Evolutionary conservation across 1,140 invertebrate species (phyloP).

Genomic region (Eriocheir sinensis): DNA sequence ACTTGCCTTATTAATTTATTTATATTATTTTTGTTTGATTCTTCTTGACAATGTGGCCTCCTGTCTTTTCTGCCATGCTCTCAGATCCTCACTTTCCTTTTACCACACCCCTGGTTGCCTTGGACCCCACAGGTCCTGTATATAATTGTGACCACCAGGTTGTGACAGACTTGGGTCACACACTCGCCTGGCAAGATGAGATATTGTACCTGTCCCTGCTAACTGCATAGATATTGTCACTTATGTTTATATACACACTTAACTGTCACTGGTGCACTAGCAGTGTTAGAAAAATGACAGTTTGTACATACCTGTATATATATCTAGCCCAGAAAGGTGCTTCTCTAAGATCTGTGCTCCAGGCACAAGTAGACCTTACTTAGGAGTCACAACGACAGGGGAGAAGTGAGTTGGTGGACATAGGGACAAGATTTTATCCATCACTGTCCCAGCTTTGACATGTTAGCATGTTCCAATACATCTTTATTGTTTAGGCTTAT

Average conservation of each 20-base stretch:
- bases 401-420: conserved; percentile 58
- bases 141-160: conserved; percentile 74
- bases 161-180: conserved; percentile 66
- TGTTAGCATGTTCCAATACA: conserved; percentile 71
- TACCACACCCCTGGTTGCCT: conserved; percentile 74
- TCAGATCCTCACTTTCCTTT: conserved; percentile 31
- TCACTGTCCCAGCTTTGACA: conserved; percentile 69
- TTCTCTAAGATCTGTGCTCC: conserved; percentile 73
- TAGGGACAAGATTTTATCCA: conserved; percentile 63
- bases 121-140: conserved; percentile 71
- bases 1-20: not conserved
- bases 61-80: not conserved
- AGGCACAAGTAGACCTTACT: conserved; percentile 69
- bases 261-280: conserved; percentile 77
- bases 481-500: conserved; percentile 74
- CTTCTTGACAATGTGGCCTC: not conserved
- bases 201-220: conserved; percentile 74
- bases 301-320: conserved; percentile 76
- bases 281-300: conserved; percentile 73
- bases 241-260: conserved; percentile 77
- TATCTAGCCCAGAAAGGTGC: conserved; percentile 74
- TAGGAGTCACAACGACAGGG: conserved; percentile 70
- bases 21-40: not conserved
- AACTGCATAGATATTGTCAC: conserved; percentile 74
- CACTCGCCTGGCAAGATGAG: conserved; percentile 73